Conservation (phyloP, 2,888 invertebrate species). For the Netelia melanura region DNA sequence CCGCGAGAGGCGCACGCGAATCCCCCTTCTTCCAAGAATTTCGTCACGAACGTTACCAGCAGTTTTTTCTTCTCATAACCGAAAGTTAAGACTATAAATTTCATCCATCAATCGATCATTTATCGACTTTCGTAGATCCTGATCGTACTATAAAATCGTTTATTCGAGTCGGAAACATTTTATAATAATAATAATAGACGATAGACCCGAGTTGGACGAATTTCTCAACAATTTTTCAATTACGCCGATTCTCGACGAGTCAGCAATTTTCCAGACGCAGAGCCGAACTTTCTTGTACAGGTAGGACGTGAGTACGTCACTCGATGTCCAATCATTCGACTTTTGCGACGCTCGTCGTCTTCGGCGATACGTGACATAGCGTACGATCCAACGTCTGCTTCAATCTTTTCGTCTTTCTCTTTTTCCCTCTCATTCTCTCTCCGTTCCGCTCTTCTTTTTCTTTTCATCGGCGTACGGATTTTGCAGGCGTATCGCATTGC, state of each 20-base stretch:
- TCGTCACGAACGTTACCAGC: not conserved
- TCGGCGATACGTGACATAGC: slow-evolving; percentile 49
- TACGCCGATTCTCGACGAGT: not conserved
- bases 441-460: slow-evolving; percentile 35
- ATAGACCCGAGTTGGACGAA: not conserved
- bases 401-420: slow-evolving; percentile 42
- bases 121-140: not conserved
- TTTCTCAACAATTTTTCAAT: not conserved
- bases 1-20: slow-evolving; percentile 45
- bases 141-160: not conserved
- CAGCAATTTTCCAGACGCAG: not conserved
- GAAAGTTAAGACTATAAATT: not conserved
- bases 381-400: slow-evolving; percentile 28
- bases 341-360: slow-evolving; percentile 39
- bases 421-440: not conserved
- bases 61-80: not conserved
- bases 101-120: not conserved
- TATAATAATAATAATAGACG: not conserved
- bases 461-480: slow-evolving; percentile 74
- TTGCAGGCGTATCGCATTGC: slow-evolving; percentile 83
- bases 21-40: not conserved
- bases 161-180: not conserved
- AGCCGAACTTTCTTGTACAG: not conserved
- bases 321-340: slow-evolving; percentile 39
- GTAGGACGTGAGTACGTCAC: not conserved